A percentile compares a stretch with the other conserved stretches of the same genome.
phyloP scores from a whole-genome alignment of 2,888 invertebrate species.

The Drepanosiphum platanoidis region DNA sequence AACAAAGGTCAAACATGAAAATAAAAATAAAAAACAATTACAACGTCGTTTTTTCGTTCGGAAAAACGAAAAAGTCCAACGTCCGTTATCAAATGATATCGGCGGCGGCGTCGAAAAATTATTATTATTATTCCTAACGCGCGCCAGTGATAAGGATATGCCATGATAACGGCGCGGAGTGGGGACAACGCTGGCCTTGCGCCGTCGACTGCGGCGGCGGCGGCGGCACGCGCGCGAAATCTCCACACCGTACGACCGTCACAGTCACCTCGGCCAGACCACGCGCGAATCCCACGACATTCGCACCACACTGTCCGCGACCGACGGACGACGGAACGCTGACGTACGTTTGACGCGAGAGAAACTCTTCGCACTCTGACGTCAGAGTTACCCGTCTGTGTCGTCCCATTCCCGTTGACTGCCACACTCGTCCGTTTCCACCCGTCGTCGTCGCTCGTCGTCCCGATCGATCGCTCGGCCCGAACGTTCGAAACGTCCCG shows the following conservation, averaged over 20 bases:
- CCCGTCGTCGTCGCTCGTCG: background rate
- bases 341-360: conserved; percentile 46
- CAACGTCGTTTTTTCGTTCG: too few relatives aligned
- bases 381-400: background rate
- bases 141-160: background rate
- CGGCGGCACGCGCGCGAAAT: too few relatives aligned
- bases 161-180: too few relatives aligned
- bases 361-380: conserved; percentile 49
- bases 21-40: too few relatives aligned
- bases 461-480: background rate
- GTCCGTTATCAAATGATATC: too few relatives aligned
- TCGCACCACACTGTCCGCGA: background rate
- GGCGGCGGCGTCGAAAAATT: background rate
- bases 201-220: background rate
- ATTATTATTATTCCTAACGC: too few relatives aligned
- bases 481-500: background rate
- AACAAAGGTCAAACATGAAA: too few relatives aligned
- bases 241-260: background rate
- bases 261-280: too few relatives aligned
- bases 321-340: background rate
- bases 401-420: background rate
- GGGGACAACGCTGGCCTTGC: background rate
- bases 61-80: too few relatives aligned
- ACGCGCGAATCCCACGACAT: too few relatives aligned
- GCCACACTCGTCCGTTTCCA: background rate